Evolutionary conservation across 2,797 vertebrate genomes (phyloP).

Genomic region (Sebastes umbrosus): DNA sequence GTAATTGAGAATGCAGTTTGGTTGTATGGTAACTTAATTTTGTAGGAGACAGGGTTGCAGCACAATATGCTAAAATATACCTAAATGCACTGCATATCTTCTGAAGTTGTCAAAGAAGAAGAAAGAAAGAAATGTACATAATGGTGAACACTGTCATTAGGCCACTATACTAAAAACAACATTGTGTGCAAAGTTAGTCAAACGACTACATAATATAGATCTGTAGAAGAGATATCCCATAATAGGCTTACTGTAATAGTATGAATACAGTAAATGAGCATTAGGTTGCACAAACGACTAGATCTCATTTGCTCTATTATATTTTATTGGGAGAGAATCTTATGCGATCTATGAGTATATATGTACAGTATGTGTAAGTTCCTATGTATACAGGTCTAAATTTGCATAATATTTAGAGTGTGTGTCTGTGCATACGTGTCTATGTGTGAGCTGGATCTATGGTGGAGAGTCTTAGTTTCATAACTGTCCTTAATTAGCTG

Average conservation of each 20-base stretch:
- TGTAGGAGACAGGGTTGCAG: too few species aligned
- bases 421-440: neutral
- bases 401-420: neutral
- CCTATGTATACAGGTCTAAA: neutral
- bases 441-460: neutral
- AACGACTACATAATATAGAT: neutral
- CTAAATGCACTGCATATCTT: neutral
- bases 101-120: neutral
- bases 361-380: neutral
- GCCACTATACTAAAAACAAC: neutral
- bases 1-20: too few species aligned
- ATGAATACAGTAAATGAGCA: neutral
- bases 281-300: neutral
- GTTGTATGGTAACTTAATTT: too few species aligned
- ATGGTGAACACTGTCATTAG: neutral
- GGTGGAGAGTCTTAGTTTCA: slow-evolving; percentile 17
- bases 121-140: neutral
- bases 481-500: slow-evolving; percentile 44
- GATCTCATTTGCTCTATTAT: neutral
- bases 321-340: neutral
- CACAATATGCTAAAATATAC: neutral
- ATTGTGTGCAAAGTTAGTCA: neutral
- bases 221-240: neutral
- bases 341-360: neutral
- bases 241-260: neutral